These are phyloP conservation scores for Abramis brama DNA, from an alignment of 2,113 vertebrate species.

Conservation along the genomic window DNA sequence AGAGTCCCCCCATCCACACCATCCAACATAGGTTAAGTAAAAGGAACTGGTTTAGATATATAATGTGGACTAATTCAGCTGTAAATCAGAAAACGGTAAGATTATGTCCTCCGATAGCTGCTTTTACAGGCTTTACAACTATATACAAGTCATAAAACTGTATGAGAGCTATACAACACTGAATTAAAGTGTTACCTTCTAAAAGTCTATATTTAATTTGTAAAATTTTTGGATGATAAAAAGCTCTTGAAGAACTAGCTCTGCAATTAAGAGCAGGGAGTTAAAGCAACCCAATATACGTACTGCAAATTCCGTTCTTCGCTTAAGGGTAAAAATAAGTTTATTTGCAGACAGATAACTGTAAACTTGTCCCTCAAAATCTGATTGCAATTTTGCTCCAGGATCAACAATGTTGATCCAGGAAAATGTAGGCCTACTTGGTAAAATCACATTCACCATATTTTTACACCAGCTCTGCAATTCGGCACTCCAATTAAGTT, in stretches of 20 bases:
- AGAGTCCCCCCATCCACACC: background rate
- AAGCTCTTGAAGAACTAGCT: background rate
- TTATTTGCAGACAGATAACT: too few relatives aligned
- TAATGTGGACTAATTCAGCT: slow-evolving; percentile 18
- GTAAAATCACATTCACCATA: too few relatives aligned
- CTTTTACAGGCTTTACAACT: background rate
- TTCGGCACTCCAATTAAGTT: too few relatives aligned
- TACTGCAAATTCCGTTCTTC: too few relatives aligned
- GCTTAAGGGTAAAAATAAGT: too few relatives aligned
- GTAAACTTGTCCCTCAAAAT: too few relatives aligned
- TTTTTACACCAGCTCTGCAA: too few relatives aligned
- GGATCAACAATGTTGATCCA: too few relatives aligned
- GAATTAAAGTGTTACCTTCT: background rate
- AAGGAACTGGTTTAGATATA: slow-evolving; percentile 37
- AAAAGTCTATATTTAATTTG: background rate
- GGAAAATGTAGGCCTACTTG: too few relatives aligned
- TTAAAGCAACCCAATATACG: too few relatives aligned
- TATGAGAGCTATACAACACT: background rate
- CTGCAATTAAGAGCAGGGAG: background rate
- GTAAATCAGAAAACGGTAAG: slow-evolving; percentile 9
- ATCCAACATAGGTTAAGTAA: slow-evolving; percentile 10
- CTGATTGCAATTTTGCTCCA: too few relatives aligned
- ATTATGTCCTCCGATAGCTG: background rate
- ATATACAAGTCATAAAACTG: background rate
- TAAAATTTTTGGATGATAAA: background rate